A percentile compares a stretch with the other conserved stretches of the same genome.
These are phyloP conservation scores for Lophotis ruficrista DNA, from an alignment of 2,113 vertebrate genomes.

Conservation along the genomic window DNA sequence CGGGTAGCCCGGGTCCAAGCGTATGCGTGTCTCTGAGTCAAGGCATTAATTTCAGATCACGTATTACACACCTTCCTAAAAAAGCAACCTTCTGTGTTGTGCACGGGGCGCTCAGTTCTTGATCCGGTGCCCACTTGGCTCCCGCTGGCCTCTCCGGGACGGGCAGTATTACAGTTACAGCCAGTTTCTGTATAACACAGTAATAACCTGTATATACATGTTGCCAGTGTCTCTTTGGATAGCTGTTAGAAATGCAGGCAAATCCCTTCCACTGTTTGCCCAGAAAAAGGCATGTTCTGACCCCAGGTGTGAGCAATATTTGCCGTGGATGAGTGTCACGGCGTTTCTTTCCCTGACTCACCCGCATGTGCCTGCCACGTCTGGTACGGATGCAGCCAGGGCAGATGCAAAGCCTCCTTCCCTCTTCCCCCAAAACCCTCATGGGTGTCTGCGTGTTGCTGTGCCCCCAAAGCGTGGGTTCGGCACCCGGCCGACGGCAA, in stretches of 20 bases:
- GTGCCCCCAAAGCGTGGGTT: not conserved
- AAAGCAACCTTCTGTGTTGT: not conserved
- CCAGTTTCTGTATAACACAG: accelerated
- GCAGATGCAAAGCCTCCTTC: not conserved
- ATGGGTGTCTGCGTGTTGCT: accelerated
- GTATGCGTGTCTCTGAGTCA: accelerated
- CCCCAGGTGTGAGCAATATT: not conserved
- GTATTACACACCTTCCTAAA: not conserved
- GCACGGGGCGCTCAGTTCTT: not conserved
- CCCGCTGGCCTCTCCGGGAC: not conserved
- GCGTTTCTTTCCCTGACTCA: not conserved
- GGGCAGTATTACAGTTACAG: too few relatives aligned
- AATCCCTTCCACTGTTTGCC: not conserved
- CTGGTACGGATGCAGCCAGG: not conserved
- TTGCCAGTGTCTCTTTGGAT: not conserved
- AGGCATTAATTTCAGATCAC: not conserved
- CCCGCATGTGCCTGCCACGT: not conserved
- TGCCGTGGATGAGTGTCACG: not conserved
- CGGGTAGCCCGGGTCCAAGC: not conserved
- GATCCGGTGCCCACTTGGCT: not conserved
- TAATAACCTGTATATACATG: not conserved
- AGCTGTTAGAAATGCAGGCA: not conserved
- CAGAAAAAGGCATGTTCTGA: not conserved
- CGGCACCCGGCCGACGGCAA: not conserved
- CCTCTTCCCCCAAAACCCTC: not conserved